phyloP scores from a whole-genome alignment of 2,113 vertebrate species.

The Chlorodrepanis virens region DNA sequence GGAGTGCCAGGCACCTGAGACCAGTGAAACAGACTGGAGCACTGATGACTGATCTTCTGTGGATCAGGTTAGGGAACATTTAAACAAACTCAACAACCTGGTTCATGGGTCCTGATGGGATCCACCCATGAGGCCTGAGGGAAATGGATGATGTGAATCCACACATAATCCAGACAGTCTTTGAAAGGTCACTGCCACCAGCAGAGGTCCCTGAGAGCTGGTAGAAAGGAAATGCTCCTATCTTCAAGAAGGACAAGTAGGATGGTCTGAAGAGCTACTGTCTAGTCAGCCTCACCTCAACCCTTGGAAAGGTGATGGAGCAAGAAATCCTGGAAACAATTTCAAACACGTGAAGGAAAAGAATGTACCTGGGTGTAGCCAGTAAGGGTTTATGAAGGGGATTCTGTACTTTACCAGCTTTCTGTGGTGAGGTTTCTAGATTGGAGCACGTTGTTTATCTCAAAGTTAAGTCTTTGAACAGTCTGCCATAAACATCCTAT shows the following conservation, averaged over 20 bases:
- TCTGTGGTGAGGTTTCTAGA: not conserved
- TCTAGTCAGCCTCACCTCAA: not conserved
- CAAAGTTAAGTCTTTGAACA: not conserved
- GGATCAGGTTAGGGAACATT: not conserved
- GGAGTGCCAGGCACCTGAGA: not conserved
- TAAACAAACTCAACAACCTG: not conserved
- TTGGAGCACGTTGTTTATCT: not conserved
- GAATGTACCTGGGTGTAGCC: not conserved
- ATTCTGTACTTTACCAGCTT: not conserved
- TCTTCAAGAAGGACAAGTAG: not conserved
- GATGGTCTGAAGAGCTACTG: not conserved
- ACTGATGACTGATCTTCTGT: not conserved
- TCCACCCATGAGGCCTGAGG: not conserved
- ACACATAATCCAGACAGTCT: accelerated
- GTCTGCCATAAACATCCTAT: not conserved
- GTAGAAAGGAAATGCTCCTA: not conserved
- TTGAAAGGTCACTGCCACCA: not conserved
- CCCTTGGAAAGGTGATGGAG: not conserved
- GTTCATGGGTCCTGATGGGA: not conserved
- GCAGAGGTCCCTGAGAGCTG: not conserved
- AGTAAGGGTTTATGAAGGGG: not conserved
- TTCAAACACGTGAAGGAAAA: not conserved
- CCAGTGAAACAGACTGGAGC: not conserved
- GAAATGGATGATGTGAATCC: not conserved
- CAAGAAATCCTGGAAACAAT: not conserved